Base-by-base conservation (phyloP, 2,797 vertebrate species). In the Sebastes glaucus region DNA sequence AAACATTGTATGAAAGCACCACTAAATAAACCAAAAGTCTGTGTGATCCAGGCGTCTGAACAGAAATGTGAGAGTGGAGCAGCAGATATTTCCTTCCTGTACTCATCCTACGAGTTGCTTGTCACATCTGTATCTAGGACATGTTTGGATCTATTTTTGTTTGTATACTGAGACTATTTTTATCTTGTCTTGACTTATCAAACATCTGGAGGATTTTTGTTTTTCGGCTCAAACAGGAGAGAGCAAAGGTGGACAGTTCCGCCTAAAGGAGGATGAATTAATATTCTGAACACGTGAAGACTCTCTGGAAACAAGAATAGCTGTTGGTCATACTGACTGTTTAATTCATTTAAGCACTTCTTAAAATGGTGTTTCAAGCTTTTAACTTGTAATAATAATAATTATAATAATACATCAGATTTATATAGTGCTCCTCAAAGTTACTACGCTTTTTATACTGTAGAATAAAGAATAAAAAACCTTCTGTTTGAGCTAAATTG, bases 61-160 rank as follows among this genome's bases (percentile, higher is more conserved):
- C 56, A 22, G 5, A 32, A n/a, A 27, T 14, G 49, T 2, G 27
- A 18, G 22, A 5, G 9, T 4, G 8, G 7, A 38, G 62, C 20
- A 32, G n/a, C n/a, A 49, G 49, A 52, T 9, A n/a, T 52, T 52
- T 52, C 20, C 49, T 52, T n/a, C 49, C 20, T 42, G 38, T 20
- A 18, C 16, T 20, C 46, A 2, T 60, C 9, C 64, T 20, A 6
- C 38, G 4, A 57, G 20, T 18, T 8, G 11, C 16, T 33, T 11
- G 16, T 74, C 59, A 27, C 22, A 57, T 46, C 42, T 46, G 42
- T 46, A 28, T 76, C 30, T 28, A 4, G 28, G 46, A 71, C 78
- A 6, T 5, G 10, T 62, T 75, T 66, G 62, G 30, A 62, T 84
- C 83, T 91, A 89, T 90, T 92, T 85, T 60, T 74, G 30, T 81